Percentiles rank a stretch among this genome's conserved stretches.
Conservation (phyloP, 2,888 invertebrate genomes). For the Autographa pulchrina region DNA sequence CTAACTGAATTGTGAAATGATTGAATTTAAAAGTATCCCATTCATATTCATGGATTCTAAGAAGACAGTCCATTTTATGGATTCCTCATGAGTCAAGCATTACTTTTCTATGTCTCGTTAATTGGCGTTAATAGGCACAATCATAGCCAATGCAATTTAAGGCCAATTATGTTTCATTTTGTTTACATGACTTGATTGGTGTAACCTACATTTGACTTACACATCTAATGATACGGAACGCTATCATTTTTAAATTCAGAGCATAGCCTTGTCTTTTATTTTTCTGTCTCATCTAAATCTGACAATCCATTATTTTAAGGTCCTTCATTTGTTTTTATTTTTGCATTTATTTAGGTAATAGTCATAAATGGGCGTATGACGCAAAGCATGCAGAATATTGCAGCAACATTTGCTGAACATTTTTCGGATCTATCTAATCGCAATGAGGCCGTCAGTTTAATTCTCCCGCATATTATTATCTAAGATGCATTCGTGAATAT, state of each 20-base stretch:
- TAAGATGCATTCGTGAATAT: constrained; percentile 37
- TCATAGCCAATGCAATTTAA: constrained; percentile 59
- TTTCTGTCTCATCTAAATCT: background rate
- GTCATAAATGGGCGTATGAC: constrained; percentile 34
- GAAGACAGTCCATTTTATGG: constrained; percentile 49
- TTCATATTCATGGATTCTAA: constrained; percentile 36
- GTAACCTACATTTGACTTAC: constrained; percentile 58
- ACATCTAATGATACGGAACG: constrained; percentile 49
- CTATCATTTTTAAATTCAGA: constrained; percentile 49
- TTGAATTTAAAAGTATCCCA: constrained; percentile 21
- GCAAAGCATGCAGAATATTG: constrained; percentile 12
- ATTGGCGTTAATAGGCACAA: constrained; percentile 61
- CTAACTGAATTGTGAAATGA: constrained; percentile 9
- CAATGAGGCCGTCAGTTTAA: constrained; percentile 17
- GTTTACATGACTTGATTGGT: constrained; percentile 60
- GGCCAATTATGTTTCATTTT: constrained; percentile 61
- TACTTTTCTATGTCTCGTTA: constrained; percentile 57
- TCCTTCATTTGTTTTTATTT: background rate
- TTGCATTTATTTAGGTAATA: constrained; percentile 24
- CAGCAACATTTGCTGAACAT: constrained; percentile 30
- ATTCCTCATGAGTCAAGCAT: constrained; percentile 56
- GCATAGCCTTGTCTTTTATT: constrained; percentile 12
- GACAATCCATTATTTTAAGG: background rate
- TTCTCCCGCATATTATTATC: constrained; percentile 35
- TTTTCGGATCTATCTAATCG: constrained; percentile 44